Percentiles rank a stretch among this genome's conserved stretches.
These are phyloP conservation scores for Heteromormyrus szaboi DNA, from an alignment of 2,797 vertebrate species.

Conservation along the genomic window DNA sequence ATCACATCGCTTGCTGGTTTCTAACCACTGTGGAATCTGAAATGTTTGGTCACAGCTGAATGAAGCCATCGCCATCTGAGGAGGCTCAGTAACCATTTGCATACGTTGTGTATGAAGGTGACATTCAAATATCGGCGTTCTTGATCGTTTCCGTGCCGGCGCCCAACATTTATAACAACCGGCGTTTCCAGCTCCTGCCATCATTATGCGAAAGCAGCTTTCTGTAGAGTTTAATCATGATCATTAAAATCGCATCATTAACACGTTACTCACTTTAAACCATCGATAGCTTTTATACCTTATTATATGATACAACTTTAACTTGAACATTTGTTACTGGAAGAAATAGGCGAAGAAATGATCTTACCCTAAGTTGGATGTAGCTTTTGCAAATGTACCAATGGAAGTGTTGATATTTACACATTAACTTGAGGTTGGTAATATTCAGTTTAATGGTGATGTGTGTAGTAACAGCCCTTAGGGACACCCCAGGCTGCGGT, in stretches of 20 bases:
- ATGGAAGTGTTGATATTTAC: neutral
- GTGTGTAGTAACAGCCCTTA: neutral
- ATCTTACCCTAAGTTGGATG: neutral
- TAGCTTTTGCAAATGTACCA: neutral
- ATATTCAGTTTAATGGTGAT: neutral
- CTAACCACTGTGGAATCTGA: conserved; percentile 49
- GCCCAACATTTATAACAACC: neutral
- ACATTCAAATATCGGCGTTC: conserved; percentile 12
- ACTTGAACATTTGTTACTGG: neutral
- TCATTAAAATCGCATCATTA: neutral
- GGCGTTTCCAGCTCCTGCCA: neutral
- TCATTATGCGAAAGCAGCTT: neutral
- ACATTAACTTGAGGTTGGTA: neutral
- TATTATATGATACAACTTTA: neutral
- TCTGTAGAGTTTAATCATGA: neutral
- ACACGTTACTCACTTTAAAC: neutral
- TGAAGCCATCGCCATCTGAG: conserved; percentile 50
- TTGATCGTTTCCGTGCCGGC: neutral
- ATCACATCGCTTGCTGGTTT: conserved; percentile 37
- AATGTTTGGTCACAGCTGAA: conserved; percentile 43
- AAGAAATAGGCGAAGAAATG: conserved; percentile 37
- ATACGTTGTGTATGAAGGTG: conserved; percentile 29
- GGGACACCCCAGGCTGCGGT: conserved; percentile 18
- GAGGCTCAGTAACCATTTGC: conserved; percentile 24
- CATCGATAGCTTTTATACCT: neutral